A percentile compares a stretch with the other conserved stretches of the same genome.
These are phyloP conservation scores for Fregata magnificens DNA, from an alignment of 2,113 vertebrate genomes.

Conservation along the genomic window DNA sequence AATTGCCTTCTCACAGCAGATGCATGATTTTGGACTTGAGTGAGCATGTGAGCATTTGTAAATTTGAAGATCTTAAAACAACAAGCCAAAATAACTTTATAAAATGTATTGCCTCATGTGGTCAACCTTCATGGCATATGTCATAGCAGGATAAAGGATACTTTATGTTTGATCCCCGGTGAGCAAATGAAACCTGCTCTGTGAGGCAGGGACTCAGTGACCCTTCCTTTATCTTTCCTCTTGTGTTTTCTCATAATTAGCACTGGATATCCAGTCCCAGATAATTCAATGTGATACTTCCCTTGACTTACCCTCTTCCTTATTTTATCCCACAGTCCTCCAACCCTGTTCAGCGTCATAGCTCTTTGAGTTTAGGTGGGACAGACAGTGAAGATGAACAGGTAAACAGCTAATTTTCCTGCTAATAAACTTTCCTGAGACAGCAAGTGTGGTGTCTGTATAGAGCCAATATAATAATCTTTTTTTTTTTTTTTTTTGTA, in stretches of 20 bases:
- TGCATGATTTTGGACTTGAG: background rate
- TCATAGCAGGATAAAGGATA: background rate
- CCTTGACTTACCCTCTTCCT: conserved; percentile 51
- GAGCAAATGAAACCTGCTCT: background rate
- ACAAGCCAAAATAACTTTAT: background rate
- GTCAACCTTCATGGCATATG: background rate
- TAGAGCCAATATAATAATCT: background rate
- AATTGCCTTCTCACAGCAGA: background rate
- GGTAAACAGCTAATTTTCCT: conserved; percentile 71
- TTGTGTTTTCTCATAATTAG: conserved; percentile 9
- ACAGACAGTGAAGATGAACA: conserved; percentile 83
- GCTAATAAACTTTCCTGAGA: background rate
- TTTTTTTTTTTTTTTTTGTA: background rate
- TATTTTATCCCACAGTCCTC: conserved; percentile 62
- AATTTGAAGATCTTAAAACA: background rate
- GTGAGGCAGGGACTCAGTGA: background rate
- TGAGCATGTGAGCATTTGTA: background rate
- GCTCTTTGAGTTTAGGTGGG: conserved; percentile 81
- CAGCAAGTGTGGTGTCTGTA: background rate
- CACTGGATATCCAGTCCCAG: background rate
- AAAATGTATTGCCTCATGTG: background rate
- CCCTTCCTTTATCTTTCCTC: conserved; percentile 15
- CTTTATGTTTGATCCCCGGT: background rate
- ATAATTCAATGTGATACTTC: background rate
- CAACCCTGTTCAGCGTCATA: conserved; percentile 72